Conservation (phyloP, 2,113 vertebrate genomes). For the Circaetus cinerascens region DNA sequence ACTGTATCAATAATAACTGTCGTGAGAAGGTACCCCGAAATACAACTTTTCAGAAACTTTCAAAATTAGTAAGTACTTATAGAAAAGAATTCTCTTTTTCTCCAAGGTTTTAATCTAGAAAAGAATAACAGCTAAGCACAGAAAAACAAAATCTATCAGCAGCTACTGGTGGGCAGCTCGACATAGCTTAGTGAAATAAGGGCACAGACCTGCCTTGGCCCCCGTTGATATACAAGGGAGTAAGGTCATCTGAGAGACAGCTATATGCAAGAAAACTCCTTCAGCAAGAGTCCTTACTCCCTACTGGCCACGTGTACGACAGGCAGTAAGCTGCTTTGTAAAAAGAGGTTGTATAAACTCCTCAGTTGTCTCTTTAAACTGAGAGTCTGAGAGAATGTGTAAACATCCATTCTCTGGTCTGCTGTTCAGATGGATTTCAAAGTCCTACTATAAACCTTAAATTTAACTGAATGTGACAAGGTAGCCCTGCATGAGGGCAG, state of each 20-base stretch:
- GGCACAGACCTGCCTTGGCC: not conserved
- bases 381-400: not conserved
- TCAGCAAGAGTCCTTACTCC: not conserved
- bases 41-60: not conserved
- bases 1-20: not conserved
- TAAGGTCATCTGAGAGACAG: not conserved
- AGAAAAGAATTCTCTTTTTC: not conserved
- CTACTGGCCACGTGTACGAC: accelerated
- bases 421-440: not conserved
- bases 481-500: not conserved
- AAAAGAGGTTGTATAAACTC: not conserved
- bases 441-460: not conserved
- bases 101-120: not conserved
- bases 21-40: not conserved
- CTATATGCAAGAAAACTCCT: not conserved
- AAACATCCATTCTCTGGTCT: not conserved
- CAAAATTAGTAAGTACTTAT: not conserved
- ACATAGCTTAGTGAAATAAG: not conserved
- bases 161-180: not conserved
- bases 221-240: not conserved
- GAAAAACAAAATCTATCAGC: not conserved
- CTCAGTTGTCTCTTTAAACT: not conserved
- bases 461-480: not conserved
- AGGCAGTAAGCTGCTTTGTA: not conserved
- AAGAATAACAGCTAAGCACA: not conserved